Base-by-base conservation (phyloP, 53 echinoderm and acorn worm species). In the Paracentrotus lividus region DNA sequence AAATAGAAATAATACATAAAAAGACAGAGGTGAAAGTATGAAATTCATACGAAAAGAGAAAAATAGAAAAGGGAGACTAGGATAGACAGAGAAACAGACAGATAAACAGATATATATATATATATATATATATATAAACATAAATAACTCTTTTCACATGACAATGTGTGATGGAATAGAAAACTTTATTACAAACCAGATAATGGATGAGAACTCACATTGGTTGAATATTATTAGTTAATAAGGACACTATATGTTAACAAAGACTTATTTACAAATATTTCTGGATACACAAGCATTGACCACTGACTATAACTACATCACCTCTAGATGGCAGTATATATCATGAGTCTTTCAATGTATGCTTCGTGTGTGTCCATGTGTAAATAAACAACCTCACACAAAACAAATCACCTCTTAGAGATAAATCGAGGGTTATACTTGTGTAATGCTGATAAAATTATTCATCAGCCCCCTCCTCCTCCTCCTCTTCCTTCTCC, bases 311-410 rank as follows among this genome's bases (percentile, higher is more conserved):
- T 81, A 81, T 81, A 81, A 47, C n/a, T 7, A 47, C 26, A 24
- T 47, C n/a, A 0, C 81, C 49, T 81, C 81, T 47, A 81, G 81
- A 47, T 81, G 81, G 81, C 81, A 81, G 81, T 14, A 81, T 77
- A 42, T 18, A 45, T 78, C 81, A 45, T 81, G 20, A 69, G 29
- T 69, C 42, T 42, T 27, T 45, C 47, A 47, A 13, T 47, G 10
- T 47, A 40, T n/a, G 81, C n/a, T n/a, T n/a, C n/a, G n/a, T n/a
- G n/a, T n/a, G n/a, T n/a, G n/a, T n/a, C n/a, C 8, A 26, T 24
- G 14, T 34, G 53, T 8, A 57, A 32, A 24, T 87, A 47, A 1
- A 40, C 18, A 1, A 72, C 27, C 40, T 13, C 14, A 40, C 72
- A 72, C 72, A 81, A 81, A 8, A 49, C n/a, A 47, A 81, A 26